Evolutionary conservation across 2,113 vertebrate genomes (phyloP).

Genomic region (Phainopepla nitens): DNA sequence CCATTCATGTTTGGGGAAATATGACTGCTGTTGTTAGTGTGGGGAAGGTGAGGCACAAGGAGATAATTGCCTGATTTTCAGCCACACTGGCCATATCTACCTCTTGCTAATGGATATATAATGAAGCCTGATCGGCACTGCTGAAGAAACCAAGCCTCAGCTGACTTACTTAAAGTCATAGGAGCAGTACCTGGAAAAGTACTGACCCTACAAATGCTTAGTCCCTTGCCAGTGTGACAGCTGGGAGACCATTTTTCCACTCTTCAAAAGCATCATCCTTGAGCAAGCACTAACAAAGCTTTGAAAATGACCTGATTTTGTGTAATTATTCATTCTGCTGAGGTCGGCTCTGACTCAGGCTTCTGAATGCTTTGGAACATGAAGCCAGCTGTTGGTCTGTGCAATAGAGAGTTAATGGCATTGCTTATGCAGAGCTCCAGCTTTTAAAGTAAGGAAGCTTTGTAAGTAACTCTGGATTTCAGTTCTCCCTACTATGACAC

Average conservation of each 20-base stretch:
- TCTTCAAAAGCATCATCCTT: background rate
- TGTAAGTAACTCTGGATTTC: background rate
- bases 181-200: background rate
- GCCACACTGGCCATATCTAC: background rate
- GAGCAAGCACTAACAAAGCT: background rate
- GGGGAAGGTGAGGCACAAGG: background rate
- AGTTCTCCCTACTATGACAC: background rate
- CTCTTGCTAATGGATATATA: background rate
- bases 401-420: background rate
- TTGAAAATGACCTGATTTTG: background rate
- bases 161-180: background rate
- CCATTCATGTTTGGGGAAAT: background rate
- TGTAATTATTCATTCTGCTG: background rate
- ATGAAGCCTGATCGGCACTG: background rate
- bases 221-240: background rate
- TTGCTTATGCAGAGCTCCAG: background rate
- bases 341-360: background rate
- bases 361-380: background rate
- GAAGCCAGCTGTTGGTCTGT: background rate
- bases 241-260: background rate
- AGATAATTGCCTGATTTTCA: background rate
- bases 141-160: background rate
- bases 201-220: background rate
- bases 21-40: rapidly evolving
- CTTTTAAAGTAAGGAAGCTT: background rate